Evolutionary conservation across 2,888 invertebrate genomes (phyloP), one percentile per base, ranked within the genome.

Genomic region (Gastracanthus pulcherrimus): DNA sequence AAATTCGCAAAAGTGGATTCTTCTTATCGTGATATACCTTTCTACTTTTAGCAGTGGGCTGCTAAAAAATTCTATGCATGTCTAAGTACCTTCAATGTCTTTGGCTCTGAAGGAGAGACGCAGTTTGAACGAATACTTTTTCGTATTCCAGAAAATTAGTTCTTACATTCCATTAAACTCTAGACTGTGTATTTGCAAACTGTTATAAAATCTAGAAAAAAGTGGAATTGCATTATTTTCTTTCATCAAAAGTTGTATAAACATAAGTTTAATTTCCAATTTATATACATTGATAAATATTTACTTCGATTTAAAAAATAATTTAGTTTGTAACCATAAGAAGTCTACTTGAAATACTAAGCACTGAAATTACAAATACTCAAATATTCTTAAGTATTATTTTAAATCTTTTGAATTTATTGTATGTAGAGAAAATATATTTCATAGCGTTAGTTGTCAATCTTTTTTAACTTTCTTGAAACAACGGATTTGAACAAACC

Each of bases 51-150:
- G 62, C 41, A 29, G n/a, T n/a, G n/a, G 29, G 31, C 48, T 67
- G 58, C 75, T 82, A 75, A 79, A 82, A 79, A 82, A 82, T 82
- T 82, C 82, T 76, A 82, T 82, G 79, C 79, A 79, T 82, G 76
- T 51, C 55, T 76, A 76, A 82, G 82, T 79, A 76, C n/a, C 64
- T 67, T 26, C 55, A 69, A 78, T 71, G 79, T 66, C 66, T 79
- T 45, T 48, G 34, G 23, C 41, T 64, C n/a, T 48, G 36, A 58
- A 45, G 51, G 41, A 64, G 64, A 58, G 62, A 45, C 34, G 41
- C 34, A 71, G 38, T 71, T 76, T 45, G 64, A 66, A 48, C 45
- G 60, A 75, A 58, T 66, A 26, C 48, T 45, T 66, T 60, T 66
- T 58, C 70, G 29, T 51, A 69, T 67, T 76, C 23, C 7, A n/a